These are phyloP conservation scores for Cryptotis parvus DNA, from an alignment of 2,113 vertebrate genomes.

Conservation along the genomic window DNA sequence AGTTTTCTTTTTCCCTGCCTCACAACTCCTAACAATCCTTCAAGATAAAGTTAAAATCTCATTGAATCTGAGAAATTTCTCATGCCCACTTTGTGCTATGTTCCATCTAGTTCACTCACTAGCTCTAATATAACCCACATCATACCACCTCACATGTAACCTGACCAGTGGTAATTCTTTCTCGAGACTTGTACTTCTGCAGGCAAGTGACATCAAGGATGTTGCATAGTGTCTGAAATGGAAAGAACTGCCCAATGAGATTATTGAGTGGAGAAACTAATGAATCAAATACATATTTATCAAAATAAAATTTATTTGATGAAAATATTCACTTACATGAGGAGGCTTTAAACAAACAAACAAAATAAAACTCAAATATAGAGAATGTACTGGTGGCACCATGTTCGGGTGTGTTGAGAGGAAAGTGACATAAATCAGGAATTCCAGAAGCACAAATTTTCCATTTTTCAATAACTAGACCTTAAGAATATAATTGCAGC, in stretches of 20 bases:
- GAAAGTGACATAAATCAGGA: too few species aligned
- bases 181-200: not conserved
- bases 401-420: too few species aligned
- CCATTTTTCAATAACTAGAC: too few species aligned
- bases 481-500: too few species aligned
- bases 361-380: too few species aligned
- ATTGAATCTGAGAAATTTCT: not conserved
- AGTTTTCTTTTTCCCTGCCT: not conserved
- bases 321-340: too few species aligned
- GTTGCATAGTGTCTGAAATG: not conserved
- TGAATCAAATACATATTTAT: not conserved
- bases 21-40: not conserved
- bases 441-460: too few species aligned
- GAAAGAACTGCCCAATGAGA: not conserved
- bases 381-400: too few species aligned
- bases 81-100: not conserved
- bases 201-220: not conserved
- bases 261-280: not conserved
- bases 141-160: not conserved
- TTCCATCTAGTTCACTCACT: not conserved
- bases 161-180: not conserved
- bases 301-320: not conserved
- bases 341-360: too few species aligned
- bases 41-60: not conserved
- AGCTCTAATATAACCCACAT: not conserved